Evolutionary conservation across 2,888 invertebrate genomes (phyloP), one percentile per base, ranked within the genome.

Genomic region (Acanthosoma haemorrhoidale): DNA sequence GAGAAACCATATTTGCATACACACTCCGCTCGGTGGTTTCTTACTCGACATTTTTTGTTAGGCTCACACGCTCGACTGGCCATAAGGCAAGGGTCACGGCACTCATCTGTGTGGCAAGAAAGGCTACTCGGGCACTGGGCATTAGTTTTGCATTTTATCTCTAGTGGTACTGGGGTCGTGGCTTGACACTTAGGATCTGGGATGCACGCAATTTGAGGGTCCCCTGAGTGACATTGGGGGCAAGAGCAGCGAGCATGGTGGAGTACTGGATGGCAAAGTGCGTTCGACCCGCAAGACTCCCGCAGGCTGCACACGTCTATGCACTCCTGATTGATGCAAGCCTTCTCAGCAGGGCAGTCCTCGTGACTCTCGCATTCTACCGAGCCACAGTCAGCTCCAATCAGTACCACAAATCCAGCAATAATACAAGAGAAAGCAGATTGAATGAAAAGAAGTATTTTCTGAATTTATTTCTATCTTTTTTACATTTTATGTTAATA

Each of bases 301-400:
- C 92, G 88, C 79, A 93, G 85, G 79, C 88, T 88, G 84, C 94
- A 95, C 75, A 94, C 94, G 83, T 94, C 92, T 82, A 90, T 86
- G 83, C 94, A 95, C 83, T 91, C 90, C 82, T 89, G 87, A 83
- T 91, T 90, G 83, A 92, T 87, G 84, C 94, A 95, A 80, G 92
- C 90, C 84, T 92, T 91, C 83, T 94, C 92, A 83, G 89, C 89
- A 76, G 92, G 88, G 84, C 94, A 95, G 84, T 93, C 93, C 84
- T 87, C 86, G 86, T 94, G 92, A 83, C 88, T 88, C 84, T 88
- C 88, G 85, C 94, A 94, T 87, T 92, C 91, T 67, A 57, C 67
- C 67, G 43, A 31, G 32, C 67, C 67, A 84, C 88, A 87, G 84
- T 89, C 90, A 76, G 74, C 69, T 67, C 70, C 73, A 70, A 69